A percentile compares a stretch with the other conserved stretches of the same genome.
Evolutionary conservation across 2,113 vertebrate species (phyloP).

Genomic region (Camelus bactrianus): DNA sequence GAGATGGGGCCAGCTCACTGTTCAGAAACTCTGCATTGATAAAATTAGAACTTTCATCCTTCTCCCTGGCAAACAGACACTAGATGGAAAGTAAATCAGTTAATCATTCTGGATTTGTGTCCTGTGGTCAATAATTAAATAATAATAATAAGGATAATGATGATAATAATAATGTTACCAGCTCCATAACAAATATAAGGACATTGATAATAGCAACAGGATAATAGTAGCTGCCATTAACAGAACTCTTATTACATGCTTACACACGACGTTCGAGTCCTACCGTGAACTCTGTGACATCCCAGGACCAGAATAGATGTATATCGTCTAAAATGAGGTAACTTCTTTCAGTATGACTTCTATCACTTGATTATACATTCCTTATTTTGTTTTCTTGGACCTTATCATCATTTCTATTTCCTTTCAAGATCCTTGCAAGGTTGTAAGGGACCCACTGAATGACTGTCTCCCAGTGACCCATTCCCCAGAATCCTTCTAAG

Average conservation of each 20-base stretch:
- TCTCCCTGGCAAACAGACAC: neutral
- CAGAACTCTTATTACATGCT: neutral
- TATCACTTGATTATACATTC: neutral
- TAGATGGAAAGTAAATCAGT: neutral
- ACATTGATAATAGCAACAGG: neutral
- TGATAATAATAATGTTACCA: neutral
- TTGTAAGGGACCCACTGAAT: neutral
- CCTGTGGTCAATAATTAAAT: neutral
- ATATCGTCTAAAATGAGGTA: neutral
- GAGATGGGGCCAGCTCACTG: neutral
- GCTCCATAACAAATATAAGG: neutral
- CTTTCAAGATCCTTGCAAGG: neutral
- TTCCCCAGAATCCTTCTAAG: neutral
- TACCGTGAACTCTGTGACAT: neutral
- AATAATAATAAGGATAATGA: neutral
- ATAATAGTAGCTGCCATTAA: neutral
- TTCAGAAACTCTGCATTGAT: neutral
- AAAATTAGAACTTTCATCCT: constrained; percentile 4
- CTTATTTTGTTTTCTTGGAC: neutral
- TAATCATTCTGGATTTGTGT: neutral
- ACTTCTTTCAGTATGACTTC: neutral
- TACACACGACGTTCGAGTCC: neutral
- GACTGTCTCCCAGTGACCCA: neutral
- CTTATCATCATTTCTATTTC: neutral
- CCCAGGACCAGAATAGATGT: neutral